Percentiles rank a stretch among this genome's conserved stretches.
Conservation (phyloP, 2,888 invertebrate species). For the Rhagonycha lutea region DNA sequence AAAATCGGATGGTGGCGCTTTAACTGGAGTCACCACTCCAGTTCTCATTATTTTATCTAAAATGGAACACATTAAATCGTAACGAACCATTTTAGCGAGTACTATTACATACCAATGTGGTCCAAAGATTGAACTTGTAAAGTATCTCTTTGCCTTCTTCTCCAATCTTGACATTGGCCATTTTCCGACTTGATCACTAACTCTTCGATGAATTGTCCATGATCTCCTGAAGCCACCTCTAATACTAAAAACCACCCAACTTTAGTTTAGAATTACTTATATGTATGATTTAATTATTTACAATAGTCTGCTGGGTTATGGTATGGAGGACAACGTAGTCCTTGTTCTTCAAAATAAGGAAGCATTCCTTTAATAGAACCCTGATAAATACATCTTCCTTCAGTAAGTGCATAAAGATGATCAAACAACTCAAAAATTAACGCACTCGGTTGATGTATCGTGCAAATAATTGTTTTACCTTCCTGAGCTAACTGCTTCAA, state of each 20-base stretch:
- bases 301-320: conserved; percentile 92
- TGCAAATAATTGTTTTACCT: conserved; percentile 85
- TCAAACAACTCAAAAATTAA: conserved; percentile 86
- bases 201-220: conserved; percentile 59
- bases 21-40: conserved; percentile 60
- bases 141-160: conserved; percentile 50
- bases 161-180: conserved; percentile 62
- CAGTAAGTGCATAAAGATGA: conserved; percentile 81
- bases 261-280: conserved; percentile 34
- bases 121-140: conserved; percentile 51
- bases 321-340: conserved; percentile 80
- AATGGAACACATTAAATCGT: conserved; percentile 22
- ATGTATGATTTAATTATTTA: conserved; percentile 55
- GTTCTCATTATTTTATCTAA: conserved; percentile 59
- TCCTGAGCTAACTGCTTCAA: conserved; percentile 81
- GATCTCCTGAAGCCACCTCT: conserved; percentile 81
- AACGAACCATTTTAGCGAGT: too few species aligned
- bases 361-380: conserved; percentile 78
- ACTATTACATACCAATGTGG: conserved; percentile 51
- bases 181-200: conserved; percentile 66
- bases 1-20: conserved; percentile 51
- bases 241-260: conserved; percentile 60
- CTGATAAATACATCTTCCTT: conserved; percentile 79
- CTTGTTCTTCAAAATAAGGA: conserved; percentile 73
- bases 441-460: conserved; percentile 91